Percentiles rank a stretch among this genome's conserved stretches.
These are phyloP conservation scores for Empidonax traillii DNA, from an alignment of 2,113 vertebrate genomes.

Conservation along the genomic window DNA sequence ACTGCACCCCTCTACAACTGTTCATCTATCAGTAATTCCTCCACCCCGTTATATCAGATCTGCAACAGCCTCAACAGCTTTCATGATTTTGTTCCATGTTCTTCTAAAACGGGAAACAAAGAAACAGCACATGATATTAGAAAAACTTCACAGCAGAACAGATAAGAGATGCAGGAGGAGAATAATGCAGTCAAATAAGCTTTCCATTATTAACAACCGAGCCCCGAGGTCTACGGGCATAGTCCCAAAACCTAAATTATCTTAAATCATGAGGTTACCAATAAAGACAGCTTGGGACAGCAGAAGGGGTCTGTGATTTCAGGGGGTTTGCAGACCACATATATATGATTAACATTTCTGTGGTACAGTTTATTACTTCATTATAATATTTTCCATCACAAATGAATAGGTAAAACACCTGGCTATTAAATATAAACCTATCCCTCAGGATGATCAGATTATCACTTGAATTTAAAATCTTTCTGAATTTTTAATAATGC, in stretches of 20 bases:
- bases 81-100: neutral
- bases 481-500: constrained; percentile 73
- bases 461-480: constrained; percentile 77
- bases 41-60: neutral
- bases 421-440: constrained; percentile 72
- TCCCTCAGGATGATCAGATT: constrained; percentile 74
- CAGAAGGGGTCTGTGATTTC: constrained; percentile 66
- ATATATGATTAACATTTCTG: constrained; percentile 71
- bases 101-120: constrained; percentile 36
- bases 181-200: constrained; percentile 58
- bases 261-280: constrained; percentile 30
- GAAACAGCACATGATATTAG: neutral
- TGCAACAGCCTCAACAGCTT: neutral
- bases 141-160: constrained; percentile 39
- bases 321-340: constrained; percentile 4
- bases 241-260: constrained; percentile 28
- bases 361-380: constrained; percentile 66
- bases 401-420: constrained; percentile 77
- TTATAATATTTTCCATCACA: constrained; percentile 75
- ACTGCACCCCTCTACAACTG: neutral
- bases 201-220: constrained; percentile 53
- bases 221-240: constrained; percentile 43
- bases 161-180: constrained; percentile 47
- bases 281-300: constrained; percentile 40
- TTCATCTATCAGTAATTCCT: neutral